Percentiles rank a stretch among this genome's conserved stretches.
phyloP scores from a whole-genome alignment of 2,113 vertebrate genomes.

The Perognathus longimembris region DNA sequence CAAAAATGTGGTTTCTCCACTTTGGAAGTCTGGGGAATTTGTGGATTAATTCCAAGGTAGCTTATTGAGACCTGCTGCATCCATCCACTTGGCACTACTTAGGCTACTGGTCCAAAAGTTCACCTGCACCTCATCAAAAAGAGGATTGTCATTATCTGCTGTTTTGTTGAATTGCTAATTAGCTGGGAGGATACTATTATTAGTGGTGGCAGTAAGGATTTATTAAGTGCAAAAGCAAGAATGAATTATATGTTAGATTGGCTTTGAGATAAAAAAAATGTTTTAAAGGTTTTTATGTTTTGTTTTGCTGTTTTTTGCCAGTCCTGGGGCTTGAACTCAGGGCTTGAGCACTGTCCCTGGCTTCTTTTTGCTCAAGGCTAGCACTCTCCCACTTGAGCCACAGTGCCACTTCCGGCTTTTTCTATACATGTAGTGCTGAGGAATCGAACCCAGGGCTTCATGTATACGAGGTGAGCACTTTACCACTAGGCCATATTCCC shows the following conservation, averaged over 20 bases:
- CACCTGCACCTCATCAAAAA: slow-evolving; percentile 42
- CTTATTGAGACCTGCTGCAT: neutral
- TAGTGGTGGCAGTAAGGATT: slow-evolving; percentile 45
- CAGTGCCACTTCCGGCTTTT: too few species aligned
- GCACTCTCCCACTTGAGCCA: too few species aligned
- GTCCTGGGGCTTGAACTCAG: too few species aligned
- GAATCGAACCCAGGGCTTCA: too few species aligned
- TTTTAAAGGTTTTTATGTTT: slow-evolving; percentile 6
- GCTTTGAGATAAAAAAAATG: neutral
- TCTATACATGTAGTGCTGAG: too few species aligned
- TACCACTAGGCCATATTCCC: too few species aligned
- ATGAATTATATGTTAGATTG: slow-evolving; percentile 50
- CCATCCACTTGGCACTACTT: neutral
- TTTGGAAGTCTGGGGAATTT: slow-evolving; percentile 15
- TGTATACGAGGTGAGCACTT: too few species aligned
- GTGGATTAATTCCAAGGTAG: neutral
- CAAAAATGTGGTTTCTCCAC: slow-evolving; percentile 37
- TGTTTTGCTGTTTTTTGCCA: too few species aligned
- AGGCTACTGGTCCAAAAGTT: slow-evolving; percentile 5
- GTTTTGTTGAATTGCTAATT: slow-evolving; percentile 52
- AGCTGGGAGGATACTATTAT: slow-evolving; percentile 33
- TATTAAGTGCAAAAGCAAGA: slow-evolving; percentile 43
- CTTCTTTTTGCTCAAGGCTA: too few species aligned
- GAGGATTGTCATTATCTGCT: slow-evolving; percentile 32
- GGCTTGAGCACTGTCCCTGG: too few species aligned